Evolutionary conservation across 1,140 invertebrate genomes (phyloP).

Genomic region (Vollenhovia emeryi): DNA sequence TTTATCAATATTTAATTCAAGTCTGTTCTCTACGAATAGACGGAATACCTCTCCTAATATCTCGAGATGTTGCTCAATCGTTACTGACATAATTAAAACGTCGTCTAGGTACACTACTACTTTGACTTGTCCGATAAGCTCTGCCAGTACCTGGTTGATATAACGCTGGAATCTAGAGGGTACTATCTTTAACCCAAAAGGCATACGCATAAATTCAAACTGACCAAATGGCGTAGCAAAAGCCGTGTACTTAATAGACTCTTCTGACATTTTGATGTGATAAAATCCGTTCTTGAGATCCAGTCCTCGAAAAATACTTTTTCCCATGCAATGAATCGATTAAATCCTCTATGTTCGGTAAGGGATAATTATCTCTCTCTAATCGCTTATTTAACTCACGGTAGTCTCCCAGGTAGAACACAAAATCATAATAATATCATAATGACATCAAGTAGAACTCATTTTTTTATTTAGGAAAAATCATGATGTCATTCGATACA

Average conservation of each 20-base stretch:
- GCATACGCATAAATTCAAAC: constrained; percentile 25
- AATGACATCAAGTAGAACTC: no score
- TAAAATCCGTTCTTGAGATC: constrained; percentile 73
- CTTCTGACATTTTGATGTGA: constrained; percentile 62
- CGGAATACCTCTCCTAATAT: background rate
- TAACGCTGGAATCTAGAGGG: constrained; percentile 23
- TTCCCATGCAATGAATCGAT: background rate
- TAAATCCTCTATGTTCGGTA: constrained; percentile 28
- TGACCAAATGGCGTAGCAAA: constrained; percentile 37
- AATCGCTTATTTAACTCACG: background rate
- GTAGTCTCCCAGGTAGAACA: no score
- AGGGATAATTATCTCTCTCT: background rate
- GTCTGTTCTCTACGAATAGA: background rate
- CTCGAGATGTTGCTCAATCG: background rate
- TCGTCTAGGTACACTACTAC: no score
- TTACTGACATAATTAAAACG: background rate
- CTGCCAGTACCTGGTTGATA: background rate
- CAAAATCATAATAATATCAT: no score
- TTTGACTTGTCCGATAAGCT: background rate
- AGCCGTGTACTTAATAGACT: constrained; percentile 63
- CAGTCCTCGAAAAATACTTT: constrained; percentile 66
- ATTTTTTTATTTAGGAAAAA: no score
- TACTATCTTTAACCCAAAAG: no score
- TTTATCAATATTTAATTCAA: background rate
- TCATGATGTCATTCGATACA: no score